Percentiles rank a stretch among this genome's conserved stretches.
Conservation (phyloP, 2,797 vertebrate genomes). For the Ceyx erithaca region DNA sequence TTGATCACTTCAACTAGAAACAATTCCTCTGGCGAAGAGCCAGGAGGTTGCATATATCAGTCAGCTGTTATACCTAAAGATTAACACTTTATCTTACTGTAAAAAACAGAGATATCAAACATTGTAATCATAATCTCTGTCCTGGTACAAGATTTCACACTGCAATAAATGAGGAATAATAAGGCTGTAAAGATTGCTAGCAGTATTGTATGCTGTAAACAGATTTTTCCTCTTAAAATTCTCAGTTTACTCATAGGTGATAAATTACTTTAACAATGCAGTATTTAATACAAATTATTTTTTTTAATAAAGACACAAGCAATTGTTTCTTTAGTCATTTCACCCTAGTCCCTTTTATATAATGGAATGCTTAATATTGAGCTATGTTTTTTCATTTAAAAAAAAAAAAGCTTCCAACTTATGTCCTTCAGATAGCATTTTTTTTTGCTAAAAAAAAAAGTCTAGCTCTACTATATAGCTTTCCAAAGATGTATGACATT, state of each 20-base stretch:
- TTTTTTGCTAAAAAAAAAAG: background rate
- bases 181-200: background rate
- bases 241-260: background rate
- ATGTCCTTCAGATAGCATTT: background rate
- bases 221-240: background rate
- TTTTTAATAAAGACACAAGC: background rate
- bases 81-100: background rate
- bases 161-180: background rate
- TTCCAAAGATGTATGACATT: background rate
- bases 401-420: background rate
- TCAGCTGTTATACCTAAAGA: background rate
- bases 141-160: background rate
- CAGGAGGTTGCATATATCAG: background rate
- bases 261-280: background rate
- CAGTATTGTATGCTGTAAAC: background rate
- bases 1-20: constrained; percentile 7
- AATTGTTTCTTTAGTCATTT: background rate
- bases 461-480: background rate
- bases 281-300: background rate
- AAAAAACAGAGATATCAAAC: background rate
- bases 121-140: background rate
- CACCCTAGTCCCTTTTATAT: background rate
- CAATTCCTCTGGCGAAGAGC: background rate
- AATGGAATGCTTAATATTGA: background rate
- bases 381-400: background rate